Conservation (phyloP, 2,888 invertebrate genomes). For the Limnephilus rhombicus region DNA sequence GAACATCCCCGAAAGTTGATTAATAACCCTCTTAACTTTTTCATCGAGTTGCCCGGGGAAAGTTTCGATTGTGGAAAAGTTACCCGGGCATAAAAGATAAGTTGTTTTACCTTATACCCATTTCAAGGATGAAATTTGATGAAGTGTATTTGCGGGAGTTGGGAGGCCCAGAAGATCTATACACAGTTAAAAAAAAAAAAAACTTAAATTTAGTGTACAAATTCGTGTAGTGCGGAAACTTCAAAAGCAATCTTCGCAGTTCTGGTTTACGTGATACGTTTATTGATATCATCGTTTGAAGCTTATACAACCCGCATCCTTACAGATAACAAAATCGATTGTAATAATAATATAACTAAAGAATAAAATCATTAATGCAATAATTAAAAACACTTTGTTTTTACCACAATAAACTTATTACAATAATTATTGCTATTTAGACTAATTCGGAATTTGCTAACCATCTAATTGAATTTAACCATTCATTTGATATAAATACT, state of each 20-base stretch:
- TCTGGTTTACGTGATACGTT: background rate
- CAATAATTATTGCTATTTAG: no score
- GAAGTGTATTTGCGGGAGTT: slow-evolving; percentile 10
- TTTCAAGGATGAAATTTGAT: slow-evolving; percentile 32
- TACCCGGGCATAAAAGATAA: slow-evolving; percentile 32
- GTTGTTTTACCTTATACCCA: slow-evolving; percentile 14
- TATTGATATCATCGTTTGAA: background rate
- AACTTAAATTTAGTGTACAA: background rate
- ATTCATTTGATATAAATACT: no score
- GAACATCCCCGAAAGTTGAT: slow-evolving; percentile 24
- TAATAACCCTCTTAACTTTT: slow-evolving; percentile 37
- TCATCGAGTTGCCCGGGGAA: slow-evolving; percentile 30
- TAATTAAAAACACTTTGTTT: no score
- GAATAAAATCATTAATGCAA: no score
- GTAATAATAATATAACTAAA: no score
- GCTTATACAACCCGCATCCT: background rate
- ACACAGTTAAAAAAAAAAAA: background rate
- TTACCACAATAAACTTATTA: no score
- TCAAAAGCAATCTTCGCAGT: slow-evolving; percentile 31
- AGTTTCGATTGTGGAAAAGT: slow-evolving; percentile 24
- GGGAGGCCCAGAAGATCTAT: slow-evolving; percentile 13
- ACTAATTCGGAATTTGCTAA: no score
- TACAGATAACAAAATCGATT: background rate
- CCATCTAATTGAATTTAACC: no score
- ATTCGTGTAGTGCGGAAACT: background rate